A percentile compares a stretch with the other conserved stretches of the same genome.
These are phyloP conservation scores for Hymenopus coronatus DNA, from an alignment of 2,888 invertebrate species.

Conservation along the genomic window DNA sequence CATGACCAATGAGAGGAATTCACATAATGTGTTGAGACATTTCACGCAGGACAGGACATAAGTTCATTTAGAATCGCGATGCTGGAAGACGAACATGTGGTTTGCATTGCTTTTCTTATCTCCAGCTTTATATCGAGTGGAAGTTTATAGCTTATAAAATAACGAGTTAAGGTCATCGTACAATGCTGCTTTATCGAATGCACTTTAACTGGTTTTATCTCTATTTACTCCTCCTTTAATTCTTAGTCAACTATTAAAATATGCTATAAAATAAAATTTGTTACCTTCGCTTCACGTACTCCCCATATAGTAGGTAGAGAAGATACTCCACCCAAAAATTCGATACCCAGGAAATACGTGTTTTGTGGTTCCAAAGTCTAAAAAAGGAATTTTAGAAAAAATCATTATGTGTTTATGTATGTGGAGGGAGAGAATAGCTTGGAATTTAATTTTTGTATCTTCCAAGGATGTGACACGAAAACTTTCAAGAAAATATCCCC, in stretches of 20 bases:
- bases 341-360: too few species aligned
- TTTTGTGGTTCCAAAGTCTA: too few species aligned
- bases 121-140: neutral
- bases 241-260: neutral
- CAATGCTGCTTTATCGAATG: neutral
- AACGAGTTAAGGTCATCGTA: neutral
- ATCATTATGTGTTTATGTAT: too few species aligned
- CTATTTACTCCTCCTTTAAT: neutral
- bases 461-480: too few species aligned
- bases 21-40: neutral
- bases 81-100: neutral
- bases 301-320: too few species aligned
- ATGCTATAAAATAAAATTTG: too few species aligned
- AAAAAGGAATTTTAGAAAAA: too few species aligned
- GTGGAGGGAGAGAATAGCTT: too few species aligned
- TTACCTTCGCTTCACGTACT: too few species aligned
- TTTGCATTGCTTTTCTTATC: neutral
- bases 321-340: too few species aligned
- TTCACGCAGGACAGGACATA: neutral
- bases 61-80: neutral
- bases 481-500: too few species aligned
- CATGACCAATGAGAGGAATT: neutral
- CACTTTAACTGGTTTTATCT: neutral
- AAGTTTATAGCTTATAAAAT: neutral
- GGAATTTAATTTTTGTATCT: too few species aligned